Evolutionary conservation across 35 echinoderm and acorn worm species (phyloP).

Genomic region (Diadema setosum): DNA sequence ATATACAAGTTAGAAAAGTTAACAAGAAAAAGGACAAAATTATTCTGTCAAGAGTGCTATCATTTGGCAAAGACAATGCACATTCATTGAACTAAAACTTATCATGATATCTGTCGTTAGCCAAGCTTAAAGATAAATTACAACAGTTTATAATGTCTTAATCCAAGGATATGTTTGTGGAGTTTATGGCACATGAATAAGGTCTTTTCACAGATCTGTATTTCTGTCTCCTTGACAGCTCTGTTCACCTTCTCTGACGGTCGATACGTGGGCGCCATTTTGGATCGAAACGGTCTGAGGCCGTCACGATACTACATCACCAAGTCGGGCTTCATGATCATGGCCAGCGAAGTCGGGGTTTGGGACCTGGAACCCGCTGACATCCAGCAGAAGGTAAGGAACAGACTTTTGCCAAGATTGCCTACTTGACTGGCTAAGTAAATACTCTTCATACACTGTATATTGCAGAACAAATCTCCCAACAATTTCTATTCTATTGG

Average conservation of each 20-base stretch:
- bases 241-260: conserved; percentile 95
- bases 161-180: no score
- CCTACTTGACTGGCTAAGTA: neutral
- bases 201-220: no score
- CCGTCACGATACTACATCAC: conserved; percentile 98
- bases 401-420: neutral
- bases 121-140: neutral
- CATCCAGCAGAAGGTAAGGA: conserved; percentile 44
- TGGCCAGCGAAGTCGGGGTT: conserved; percentile 96
- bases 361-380: conserved; percentile 56
- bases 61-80: no score
- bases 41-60: no score
- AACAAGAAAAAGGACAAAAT: no score
- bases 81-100: neutral
- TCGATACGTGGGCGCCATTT: conserved; percentile 89
- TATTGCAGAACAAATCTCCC: no score
- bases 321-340: conserved; percentile 91
- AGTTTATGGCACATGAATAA: no score
- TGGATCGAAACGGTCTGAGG: conserved; percentile 92
- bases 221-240: conserved; percentile 16
- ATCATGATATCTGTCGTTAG: neutral
- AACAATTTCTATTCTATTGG: no score
- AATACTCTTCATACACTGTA: neutral
- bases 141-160: neutral
- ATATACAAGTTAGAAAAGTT: no score